Conservation (phyloP, 2,113 vertebrate genomes). For the Azemiops feae region DNA sequence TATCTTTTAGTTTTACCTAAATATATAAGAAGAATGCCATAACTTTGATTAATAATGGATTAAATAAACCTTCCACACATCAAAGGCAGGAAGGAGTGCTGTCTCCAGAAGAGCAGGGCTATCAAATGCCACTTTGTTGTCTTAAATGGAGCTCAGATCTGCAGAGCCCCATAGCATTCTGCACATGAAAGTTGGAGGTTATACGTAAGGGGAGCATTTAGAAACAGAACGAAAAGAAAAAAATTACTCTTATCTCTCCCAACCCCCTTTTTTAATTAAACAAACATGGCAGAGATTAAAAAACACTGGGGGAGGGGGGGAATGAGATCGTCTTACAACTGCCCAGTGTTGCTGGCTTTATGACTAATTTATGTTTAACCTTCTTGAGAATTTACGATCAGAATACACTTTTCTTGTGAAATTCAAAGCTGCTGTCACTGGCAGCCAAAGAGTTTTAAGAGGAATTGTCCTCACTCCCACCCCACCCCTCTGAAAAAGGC, state of each 20-base stretch:
- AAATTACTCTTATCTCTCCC: constrained; percentile 33
- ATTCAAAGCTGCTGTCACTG: constrained; percentile 69
- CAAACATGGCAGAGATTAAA: constrained; percentile 77
- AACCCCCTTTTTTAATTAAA: constrained; percentile 58
- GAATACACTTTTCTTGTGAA: constrained; percentile 76
- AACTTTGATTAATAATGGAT: constrained; percentile 99
- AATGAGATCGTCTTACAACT: constrained; percentile 72
- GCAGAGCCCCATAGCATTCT: constrained; percentile 63
- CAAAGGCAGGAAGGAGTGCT: constrained; percentile 97
- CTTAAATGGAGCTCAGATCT: constrained; percentile 84
- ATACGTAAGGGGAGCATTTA: constrained; percentile 59
- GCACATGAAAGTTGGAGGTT: constrained; percentile 69
- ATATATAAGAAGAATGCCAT: constrained; percentile 83
- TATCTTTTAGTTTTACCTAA: constrained; percentile 92
- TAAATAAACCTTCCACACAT: constrained; percentile 87
- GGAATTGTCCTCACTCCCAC: not conserved
- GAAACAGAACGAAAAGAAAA: not conserved
- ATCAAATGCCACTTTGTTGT: constrained; percentile 99
- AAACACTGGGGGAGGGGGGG: constrained; percentile 76
- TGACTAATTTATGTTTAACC: constrained; percentile 96
- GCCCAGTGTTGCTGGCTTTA: constrained; percentile 86
- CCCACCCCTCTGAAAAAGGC: constrained; percentile 24
- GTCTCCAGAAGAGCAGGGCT: constrained; percentile 82
- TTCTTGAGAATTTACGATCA: constrained; percentile 74
- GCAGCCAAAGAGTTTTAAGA: constrained; percentile 58